A percentile compares a stretch with the other conserved stretches of the same genome.
Evolutionary conservation across 2,113 vertebrate species (phyloP).

Genomic region (Stigmatopora argus): DNA sequence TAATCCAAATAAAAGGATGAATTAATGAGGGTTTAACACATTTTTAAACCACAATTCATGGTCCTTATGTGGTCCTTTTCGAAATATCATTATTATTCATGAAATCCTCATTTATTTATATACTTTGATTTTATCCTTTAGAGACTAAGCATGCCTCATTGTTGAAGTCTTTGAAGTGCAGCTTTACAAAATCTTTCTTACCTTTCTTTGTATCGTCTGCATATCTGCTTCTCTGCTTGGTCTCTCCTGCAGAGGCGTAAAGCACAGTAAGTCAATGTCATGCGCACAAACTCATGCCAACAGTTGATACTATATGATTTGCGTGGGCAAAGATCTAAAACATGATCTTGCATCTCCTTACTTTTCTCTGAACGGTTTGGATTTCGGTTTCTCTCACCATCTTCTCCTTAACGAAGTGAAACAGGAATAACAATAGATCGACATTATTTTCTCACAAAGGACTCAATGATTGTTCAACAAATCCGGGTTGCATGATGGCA

Average conservation of each 20-base stretch:
- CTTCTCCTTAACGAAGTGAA: conserved; percentile 56
- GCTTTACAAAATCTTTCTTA: conserved; percentile 33
- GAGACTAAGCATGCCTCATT: background rate
- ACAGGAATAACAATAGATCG: background rate
- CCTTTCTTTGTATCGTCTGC: conserved; percentile 71
- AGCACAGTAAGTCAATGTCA: background rate
- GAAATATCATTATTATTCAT: background rate
- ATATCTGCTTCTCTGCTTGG: conserved; percentile 59
- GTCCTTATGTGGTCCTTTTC: background rate
- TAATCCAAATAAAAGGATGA: conserved; percentile 12
- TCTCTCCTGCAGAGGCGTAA: conserved; percentile 57
- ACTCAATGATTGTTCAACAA: background rate
- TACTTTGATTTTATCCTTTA: conserved; percentile 1
- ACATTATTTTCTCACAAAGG: background rate
- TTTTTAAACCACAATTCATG: background rate
- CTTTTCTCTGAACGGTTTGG: conserved; percentile 69
- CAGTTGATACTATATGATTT: background rate
- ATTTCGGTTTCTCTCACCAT: conserved; percentile 65
- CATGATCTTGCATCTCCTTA: conserved; percentile 27
- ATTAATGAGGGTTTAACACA: background rate
- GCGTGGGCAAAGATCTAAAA: background rate
- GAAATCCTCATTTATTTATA: background rate
- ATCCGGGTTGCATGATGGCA: background rate
- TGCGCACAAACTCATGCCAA: conserved; percentile 1
- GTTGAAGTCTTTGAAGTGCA: background rate